phyloP scores from a whole-genome alignment of 1,140 invertebrate genomes.

The Drosophila insularis region DNA sequence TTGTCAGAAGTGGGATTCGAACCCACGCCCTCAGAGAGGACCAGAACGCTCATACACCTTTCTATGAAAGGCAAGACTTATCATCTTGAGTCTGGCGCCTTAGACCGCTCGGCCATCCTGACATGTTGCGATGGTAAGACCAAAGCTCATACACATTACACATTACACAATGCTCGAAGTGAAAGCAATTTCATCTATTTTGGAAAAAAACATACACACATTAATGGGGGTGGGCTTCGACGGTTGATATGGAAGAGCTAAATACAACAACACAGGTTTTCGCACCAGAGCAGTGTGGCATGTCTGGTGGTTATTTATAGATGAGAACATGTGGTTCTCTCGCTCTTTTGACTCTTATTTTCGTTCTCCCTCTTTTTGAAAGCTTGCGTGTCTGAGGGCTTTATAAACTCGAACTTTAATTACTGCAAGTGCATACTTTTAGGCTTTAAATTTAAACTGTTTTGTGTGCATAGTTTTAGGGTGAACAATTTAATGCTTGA shows the following conservation, averaged over 20 bases:
- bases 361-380: constrained; percentile 9
- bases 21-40: constrained; percentile 93
- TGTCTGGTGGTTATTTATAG: constrained; percentile 70
- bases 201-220: not conserved
- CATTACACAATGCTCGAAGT: not conserved
- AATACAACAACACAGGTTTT: constrained; percentile 59
- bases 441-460: constrained; percentile 16
- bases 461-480: too few relatives aligned
- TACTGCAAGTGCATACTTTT: constrained; percentile 58
- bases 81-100: constrained; percentile 87
- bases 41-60: constrained; percentile 86
- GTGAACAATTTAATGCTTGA: not conserved
- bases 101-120: constrained; percentile 88
- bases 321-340: constrained; percentile 11
- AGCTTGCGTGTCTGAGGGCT: constrained; percentile 42
- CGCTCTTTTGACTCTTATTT: not conserved
- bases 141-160: constrained; percentile 84
- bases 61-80: constrained; percentile 59
- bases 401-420: constrained; percentile 47
- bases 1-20: constrained; percentile 94
- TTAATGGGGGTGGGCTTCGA: constrained; percentile 14
- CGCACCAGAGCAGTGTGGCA: constrained; percentile 56
- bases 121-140: constrained; percentile 82
- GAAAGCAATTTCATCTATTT: not conserved
- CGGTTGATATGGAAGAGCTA: not conserved